Evolutionary conservation across 2,888 invertebrate genomes (phyloP).

Genomic region (Caenorhabditis sp.): DNA sequence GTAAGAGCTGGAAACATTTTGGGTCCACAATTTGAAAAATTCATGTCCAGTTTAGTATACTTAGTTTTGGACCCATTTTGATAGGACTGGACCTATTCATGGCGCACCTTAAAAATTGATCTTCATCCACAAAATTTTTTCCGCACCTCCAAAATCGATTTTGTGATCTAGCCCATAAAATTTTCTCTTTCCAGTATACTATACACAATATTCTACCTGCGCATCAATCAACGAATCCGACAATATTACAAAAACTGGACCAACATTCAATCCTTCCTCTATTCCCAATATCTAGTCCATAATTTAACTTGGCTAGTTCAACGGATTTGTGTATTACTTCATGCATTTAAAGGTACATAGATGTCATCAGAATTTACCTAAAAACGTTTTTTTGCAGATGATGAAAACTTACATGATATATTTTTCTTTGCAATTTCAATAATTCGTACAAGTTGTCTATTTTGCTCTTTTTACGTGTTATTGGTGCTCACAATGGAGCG

Average conservation of each 20-base stretch:
- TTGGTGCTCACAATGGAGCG: not conserved
- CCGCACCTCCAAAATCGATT: too few relatives aligned
- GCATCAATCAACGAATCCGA: not conserved
- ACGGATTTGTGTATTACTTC: not conserved
- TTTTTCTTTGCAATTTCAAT: not conserved
- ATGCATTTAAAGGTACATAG: not conserved
- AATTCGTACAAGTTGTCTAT: not conserved
- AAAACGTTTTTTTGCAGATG: not conserved
- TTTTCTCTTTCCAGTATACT: not conserved
- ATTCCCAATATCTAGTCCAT: not conserved
- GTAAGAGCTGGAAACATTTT: too few relatives aligned
- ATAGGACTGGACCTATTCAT: too few relatives aligned
- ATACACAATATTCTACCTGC: not conserved
- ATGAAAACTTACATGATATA: not conserved
- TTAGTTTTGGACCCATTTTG: too few relatives aligned
- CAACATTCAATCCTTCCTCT: not conserved
- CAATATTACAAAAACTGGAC: constrained; percentile 1
- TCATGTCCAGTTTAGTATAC: too few relatives aligned
- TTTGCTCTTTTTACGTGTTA: not conserved
- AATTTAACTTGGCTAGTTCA: not conserved
- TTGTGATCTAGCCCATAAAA: too few relatives aligned
- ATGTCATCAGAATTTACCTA: too few relatives aligned
- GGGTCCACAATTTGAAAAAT: too few relatives aligned
- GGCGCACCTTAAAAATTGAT: too few relatives aligned
- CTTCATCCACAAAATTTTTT: too few relatives aligned